Conservation (phyloP, 2,113 vertebrate genomes). For the Bolborhynchus lineola region DNA sequence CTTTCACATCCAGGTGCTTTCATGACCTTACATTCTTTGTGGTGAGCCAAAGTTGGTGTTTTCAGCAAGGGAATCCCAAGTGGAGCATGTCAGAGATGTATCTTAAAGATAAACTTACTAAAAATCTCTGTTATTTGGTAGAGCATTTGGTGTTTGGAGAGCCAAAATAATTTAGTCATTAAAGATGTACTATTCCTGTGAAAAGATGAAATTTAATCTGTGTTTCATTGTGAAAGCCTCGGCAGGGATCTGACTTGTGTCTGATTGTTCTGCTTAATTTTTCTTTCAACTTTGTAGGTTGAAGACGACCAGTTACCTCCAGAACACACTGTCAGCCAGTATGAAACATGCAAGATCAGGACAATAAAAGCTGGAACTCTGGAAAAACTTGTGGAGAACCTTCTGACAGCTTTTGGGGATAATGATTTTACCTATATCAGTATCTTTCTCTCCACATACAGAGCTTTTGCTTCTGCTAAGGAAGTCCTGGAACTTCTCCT, state of each 20-base stretch:
- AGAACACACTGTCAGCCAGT: slow-evolving; percentile 90
- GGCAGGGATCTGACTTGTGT: background rate
- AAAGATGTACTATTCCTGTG: background rate
- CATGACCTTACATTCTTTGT: background rate
- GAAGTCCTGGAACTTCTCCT: slow-evolving; percentile 88
- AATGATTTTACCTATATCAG: slow-evolving; percentile 95
- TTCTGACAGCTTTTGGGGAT: slow-evolving; percentile 90
- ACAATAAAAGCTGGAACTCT: slow-evolving; percentile 92
- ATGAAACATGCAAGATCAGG: slow-evolving; percentile 93
- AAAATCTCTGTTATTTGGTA: background rate
- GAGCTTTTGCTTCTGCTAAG: slow-evolving; percentile 86
- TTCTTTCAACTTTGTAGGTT: slow-evolving; percentile 66
- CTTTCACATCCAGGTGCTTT: background rate
- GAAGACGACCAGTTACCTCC: slow-evolving; percentile 90
- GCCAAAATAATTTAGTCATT: background rate
- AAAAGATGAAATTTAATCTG: background rate
- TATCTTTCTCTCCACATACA: slow-evolving; percentile 93
- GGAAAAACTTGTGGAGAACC: slow-evolving; percentile 93
- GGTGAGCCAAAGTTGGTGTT: background rate
- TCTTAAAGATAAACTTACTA: background rate
- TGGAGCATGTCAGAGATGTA: background rate
- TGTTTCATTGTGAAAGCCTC: background rate
- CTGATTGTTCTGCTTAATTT: background rate
- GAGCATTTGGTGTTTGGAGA: background rate
- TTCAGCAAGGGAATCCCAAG: background rate